Conservation (phyloP, 2,888 invertebrate genomes). For the Blastobasis adustella region DNA sequence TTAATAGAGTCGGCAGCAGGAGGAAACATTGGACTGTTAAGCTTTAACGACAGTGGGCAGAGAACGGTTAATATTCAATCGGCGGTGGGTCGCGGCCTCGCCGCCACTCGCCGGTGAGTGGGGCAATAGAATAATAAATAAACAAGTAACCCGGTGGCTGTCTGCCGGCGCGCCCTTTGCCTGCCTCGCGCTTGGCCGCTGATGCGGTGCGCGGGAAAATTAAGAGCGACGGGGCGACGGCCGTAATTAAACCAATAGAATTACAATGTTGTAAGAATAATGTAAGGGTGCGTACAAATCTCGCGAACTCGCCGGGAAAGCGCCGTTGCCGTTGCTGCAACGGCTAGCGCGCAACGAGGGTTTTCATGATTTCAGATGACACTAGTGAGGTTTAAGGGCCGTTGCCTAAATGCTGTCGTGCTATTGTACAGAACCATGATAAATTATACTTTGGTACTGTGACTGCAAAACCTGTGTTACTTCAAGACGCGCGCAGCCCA, state of each 20-base stretch:
- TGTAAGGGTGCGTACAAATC: neutral
- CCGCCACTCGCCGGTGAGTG: slow-evolving; percentile 56
- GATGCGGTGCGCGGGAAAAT: slow-evolving; percentile 24
- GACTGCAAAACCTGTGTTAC: too few species aligned
- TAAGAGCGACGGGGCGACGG: slow-evolving; percentile 3
- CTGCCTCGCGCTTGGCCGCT: slow-evolving; percentile 4
- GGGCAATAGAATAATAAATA: slow-evolving; percentile 65
- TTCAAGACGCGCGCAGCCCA: too few species aligned
- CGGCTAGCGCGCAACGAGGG: slow-evolving; percentile 4
- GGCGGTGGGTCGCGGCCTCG: slow-evolving; percentile 49
- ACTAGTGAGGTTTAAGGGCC: too few species aligned
- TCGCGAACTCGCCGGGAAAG: neutral
- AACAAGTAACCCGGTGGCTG: slow-evolving; percentile 39
- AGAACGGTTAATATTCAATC: slow-evolving; percentile 60
- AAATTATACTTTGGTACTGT: too few species aligned
- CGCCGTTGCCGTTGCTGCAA: slow-evolving; percentile 37
- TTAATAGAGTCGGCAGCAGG: too few species aligned
- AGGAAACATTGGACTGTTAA: slow-evolving; percentile 4
- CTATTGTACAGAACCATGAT: too few species aligned
- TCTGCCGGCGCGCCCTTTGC: neutral
- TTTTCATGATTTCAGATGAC: too few species aligned
- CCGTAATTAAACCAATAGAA: neutral
- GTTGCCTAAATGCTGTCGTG: too few species aligned
- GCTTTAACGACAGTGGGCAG: slow-evolving; percentile 28
- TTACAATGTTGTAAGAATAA: neutral